Percentiles rank a stretch among this genome's conserved stretches.
These are phyloP conservation scores for Chaenogobius annularis DNA, from an alignment of 2,113 vertebrate genomes.

Conservation along the genomic window DNA sequence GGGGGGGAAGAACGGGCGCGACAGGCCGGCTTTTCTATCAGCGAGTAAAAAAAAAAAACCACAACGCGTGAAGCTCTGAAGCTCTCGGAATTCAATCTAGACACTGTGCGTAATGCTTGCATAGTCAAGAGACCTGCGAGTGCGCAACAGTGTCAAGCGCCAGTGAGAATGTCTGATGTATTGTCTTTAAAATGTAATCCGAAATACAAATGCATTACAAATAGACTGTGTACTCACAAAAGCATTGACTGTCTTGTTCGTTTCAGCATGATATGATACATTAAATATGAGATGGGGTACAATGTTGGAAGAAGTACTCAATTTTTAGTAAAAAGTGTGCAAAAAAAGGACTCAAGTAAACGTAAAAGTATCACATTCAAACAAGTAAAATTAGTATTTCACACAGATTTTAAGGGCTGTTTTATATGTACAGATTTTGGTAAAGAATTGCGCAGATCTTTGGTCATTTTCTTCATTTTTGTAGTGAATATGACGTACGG, in stretches of 20 bases:
- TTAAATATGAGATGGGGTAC: too few species aligned
- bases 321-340: too few species aligned
- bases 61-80: not conserved
- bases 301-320: too few species aligned
- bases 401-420: too few species aligned
- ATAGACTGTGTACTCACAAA: not conserved
- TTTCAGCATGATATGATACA: not conserved
- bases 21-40: slow-evolving; percentile 3
- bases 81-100: not conserved
- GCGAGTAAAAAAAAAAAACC: too few species aligned
- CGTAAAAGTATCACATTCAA: too few species aligned
- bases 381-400: too few species aligned
- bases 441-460: too few species aligned
- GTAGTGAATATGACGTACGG: too few species aligned
- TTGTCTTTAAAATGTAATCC: not conserved
- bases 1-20: not conserved
- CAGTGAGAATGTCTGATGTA: not conserved
- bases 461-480: too few species aligned
- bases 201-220: not conserved
- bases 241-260: not conserved
- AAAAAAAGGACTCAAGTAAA: too few species aligned
- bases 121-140: not conserved
- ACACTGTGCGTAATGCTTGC: not conserved
- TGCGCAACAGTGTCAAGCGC: not conserved
- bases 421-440: too few species aligned